A percentile compares a stretch with the other conserved stretches of the same genome.
Conservation (phyloP, 1,140 invertebrate genomes). For the Lithobius niger region DNA sequence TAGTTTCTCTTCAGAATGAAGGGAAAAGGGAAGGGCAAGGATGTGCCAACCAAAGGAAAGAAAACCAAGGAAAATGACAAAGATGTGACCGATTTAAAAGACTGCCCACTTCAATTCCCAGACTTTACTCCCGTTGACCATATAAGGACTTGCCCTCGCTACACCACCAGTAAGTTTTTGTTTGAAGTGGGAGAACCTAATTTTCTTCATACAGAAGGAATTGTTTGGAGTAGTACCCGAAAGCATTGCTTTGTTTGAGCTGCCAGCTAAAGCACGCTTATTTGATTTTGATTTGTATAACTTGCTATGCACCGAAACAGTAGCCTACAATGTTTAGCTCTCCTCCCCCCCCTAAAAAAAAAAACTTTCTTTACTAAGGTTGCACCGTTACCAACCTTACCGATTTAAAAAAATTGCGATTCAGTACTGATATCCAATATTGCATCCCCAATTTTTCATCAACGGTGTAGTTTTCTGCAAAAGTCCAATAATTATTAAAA, state of each 20-base stretch:
- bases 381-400: too few relatives aligned
- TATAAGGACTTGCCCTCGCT: conserved; percentile 27
- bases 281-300: not conserved
- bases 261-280: not conserved
- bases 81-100: conserved; percentile 22
- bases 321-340: too few relatives aligned
- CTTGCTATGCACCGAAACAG: too few relatives aligned
- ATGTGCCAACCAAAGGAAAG: conserved; percentile 8
- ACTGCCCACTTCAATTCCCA: conserved; percentile 33
- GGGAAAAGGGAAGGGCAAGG: conserved; percentile 19
- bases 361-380: too few relatives aligned
- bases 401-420: too few relatives aligned
- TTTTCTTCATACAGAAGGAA: not conserved
- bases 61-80: conserved; percentile 9
- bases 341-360: too few relatives aligned
- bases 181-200: not conserved
- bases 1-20: too few relatives aligned
- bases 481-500: too few relatives aligned
- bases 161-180: conserved; percentile 25
- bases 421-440: too few relatives aligned
- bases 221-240: not conserved
- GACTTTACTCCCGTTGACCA: conserved; percentile 32
- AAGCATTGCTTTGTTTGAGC: not conserved
- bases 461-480: too few relatives aligned
- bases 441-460: too few relatives aligned